Evolutionary conservation across 2,888 invertebrate genomes (phyloP), one percentile per base, ranked within the genome.

Genomic region (Pantelozetes paolii): DNA sequence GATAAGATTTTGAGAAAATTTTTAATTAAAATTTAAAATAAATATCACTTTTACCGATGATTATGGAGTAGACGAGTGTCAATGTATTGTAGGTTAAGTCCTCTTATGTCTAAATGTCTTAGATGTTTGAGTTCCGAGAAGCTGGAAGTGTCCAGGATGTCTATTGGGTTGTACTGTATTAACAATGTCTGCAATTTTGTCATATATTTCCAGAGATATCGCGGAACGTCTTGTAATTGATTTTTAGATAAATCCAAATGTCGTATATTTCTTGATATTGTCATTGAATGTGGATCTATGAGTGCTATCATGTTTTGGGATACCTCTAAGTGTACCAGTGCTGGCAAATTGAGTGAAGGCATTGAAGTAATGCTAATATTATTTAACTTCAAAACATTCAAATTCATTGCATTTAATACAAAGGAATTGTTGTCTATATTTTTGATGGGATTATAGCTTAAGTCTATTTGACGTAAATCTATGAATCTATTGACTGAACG

Each of bases 371-470:
- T 87, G 77, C 90, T 90, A 82, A 90, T 88, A 81, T 88, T 88
- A 73, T 89, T 88, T 80, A 94, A 85, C 81, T 88, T 89, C 78
- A 94, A 85, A 81, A 88, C 87, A 81, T 90, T 88, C 77, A 94
- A 85, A 80, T 36, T 32, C n/a, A 89, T 89, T 73, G 90, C 91
- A 71, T 92, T 87, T 83, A 92, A 91, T 81, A 92, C 89, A 81
- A 93, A 91, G 71, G 93, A 86, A 83, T 93, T 92, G 81, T 77
- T 64, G 82, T 94, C 93, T 78, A 94, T 85, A 81, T 91, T 92
- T 81, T 93, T 92, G 77, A 94, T 86, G 77, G 86, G 88, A 82
- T 94, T 94, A 77, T 87, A 86, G 0, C 89, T 88, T 80, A 94
- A 85, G 80, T 91, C 89, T 75, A 94, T 86, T 81, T 78, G 77